These are phyloP conservation scores for Tapirus terrestris DNA, from an alignment of 2,113 vertebrate genomes.

Conservation along the genomic window DNA sequence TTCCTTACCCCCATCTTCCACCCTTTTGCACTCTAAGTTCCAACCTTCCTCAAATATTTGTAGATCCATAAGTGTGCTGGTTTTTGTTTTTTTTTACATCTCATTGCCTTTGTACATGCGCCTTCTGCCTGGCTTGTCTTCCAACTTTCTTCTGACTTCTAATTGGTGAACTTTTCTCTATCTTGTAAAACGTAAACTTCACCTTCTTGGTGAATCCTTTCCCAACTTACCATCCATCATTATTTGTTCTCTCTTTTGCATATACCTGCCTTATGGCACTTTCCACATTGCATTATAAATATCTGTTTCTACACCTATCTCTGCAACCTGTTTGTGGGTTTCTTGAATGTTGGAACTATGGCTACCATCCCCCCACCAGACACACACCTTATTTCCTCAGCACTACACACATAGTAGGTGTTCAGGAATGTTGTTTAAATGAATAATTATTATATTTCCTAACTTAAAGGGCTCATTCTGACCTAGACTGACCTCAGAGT, in stretches of 20 bases:
- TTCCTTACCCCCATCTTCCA: not conserved
- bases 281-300: not conserved
- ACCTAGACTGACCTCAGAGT: not conserved
- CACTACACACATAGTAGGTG: conserved; percentile 9
- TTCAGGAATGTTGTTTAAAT: conserved; percentile 34
- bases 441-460: conserved; percentile 28
- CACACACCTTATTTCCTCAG: not conserved
- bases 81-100: not conserved
- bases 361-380: not conserved
- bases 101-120: not conserved
- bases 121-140: not conserved
- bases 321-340: not conserved
- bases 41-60: not conserved
- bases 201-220: not conserved
- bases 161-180: not conserved
- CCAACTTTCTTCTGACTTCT: not conserved
- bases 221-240: not conserved
- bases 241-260: not conserved
- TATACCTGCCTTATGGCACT: not conserved
- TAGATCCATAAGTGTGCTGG: not conserved
- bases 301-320: not conserved
- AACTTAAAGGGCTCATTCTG: not conserved
- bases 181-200: not conserved
- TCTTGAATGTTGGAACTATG: not conserved
- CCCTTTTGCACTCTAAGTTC: not conserved